Conservation (phyloP, 2,113 vertebrate genomes). For the crab-eating macaque (Macaca fascicularis) region DNA sequence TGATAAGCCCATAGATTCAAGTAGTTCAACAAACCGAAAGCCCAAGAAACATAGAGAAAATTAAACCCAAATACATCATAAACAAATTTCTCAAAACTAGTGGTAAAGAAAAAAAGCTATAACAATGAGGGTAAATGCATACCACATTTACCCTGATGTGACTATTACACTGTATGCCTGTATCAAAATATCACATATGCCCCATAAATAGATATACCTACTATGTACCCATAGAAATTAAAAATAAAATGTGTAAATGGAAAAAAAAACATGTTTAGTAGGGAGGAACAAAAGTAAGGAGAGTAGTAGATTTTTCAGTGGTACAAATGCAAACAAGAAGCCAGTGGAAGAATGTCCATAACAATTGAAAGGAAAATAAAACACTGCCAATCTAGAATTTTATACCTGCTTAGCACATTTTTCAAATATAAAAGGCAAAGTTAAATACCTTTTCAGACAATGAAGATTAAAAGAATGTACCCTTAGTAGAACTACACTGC, state of each 20-base stretch:
- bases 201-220: no score
- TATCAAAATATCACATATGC: no score
- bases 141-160: no score
- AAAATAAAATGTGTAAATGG: no score
- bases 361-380: background rate
- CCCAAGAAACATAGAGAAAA: background rate
- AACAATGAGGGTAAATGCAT: no score
- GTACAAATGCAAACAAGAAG: background rate
- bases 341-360: background rate
- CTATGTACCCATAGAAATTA: no score
- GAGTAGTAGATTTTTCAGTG: background rate
- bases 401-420: background rate
- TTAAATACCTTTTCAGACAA: background rate
- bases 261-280: background rate
- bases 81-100: background rate
- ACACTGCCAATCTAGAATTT: background rate
- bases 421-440: background rate
- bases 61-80: background rate
- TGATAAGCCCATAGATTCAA: background rate
- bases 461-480: background rate
- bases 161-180: no score
- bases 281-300: background rate
- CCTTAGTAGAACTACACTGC: background rate
- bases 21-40: background rate
- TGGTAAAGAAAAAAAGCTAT: background rate